Conservation (phyloP, 1,140 invertebrate genomes). For the Bombus sylvicola region DNA sequence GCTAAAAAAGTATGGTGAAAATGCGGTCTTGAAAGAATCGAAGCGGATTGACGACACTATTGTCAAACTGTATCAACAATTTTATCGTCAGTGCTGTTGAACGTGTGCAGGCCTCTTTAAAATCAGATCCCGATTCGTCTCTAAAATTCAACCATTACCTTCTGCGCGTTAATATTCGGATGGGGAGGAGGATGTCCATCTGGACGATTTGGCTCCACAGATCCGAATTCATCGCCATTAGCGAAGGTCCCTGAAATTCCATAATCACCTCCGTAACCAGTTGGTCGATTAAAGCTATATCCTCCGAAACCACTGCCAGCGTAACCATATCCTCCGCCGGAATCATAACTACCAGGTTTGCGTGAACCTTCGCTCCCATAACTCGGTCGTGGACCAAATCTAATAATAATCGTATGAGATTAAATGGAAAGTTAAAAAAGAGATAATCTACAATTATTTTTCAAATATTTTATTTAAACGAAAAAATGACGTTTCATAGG, state of each 20-base stretch:
- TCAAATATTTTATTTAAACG: neutral
- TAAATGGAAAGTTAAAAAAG: neutral
- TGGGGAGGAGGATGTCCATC: constrained; percentile 51
- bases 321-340: constrained; percentile 66
- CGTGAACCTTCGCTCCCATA: constrained; percentile 67
- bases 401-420: constrained; percentile 36
- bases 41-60: neutral
- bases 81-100: neutral
- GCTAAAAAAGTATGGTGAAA: neutral
- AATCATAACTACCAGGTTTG: constrained; percentile 67
- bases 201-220: constrained; percentile 60
- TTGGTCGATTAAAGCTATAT: constrained; percentile 64
- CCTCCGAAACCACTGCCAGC: constrained; percentile 68
- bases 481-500: neutral
- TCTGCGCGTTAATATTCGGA: constrained; percentile 76
- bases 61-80: neutral
- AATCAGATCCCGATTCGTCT: neutral
- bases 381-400: constrained; percentile 68
- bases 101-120: neutral
- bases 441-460: neutral
- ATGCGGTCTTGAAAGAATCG: neutral
- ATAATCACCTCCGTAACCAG: constrained; percentile 60
- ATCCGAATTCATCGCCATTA: constrained; percentile 72
- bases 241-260: constrained; percentile 70
- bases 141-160: constrained; percentile 59